A percentile compares a stretch with the other conserved stretches of the same genome.
Conservation (phyloP, 2,797 vertebrate genomes). For the Halcyon badia region DNA sequence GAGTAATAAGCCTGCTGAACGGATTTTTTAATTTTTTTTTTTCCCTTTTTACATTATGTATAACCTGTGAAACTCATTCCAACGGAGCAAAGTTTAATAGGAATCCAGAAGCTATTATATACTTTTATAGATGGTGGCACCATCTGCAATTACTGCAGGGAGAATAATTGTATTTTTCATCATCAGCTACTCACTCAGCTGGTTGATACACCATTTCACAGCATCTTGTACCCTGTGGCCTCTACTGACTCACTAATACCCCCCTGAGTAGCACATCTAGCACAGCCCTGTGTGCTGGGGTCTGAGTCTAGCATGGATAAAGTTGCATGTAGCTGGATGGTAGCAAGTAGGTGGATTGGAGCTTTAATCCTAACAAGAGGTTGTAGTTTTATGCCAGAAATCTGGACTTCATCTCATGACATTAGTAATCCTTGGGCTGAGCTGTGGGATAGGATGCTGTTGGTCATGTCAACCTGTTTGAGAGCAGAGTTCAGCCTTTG, state of each 20-base stretch:
- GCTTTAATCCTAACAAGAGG: background rate
- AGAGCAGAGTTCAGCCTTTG: background rate
- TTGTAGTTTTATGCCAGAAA: background rate
- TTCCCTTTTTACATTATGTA: background rate
- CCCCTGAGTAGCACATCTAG: background rate
- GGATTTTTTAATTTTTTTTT: background rate
- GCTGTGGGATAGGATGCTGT: background rate
- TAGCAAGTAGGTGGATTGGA: background rate
- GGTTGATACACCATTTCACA: background rate
- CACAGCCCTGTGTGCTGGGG: fast-evolving
- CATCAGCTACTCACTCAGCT: background rate
- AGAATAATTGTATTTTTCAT: background rate
- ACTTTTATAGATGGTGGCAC: background rate
- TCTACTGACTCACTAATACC: background rate
- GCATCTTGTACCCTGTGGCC: background rate
- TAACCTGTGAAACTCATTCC: background rate
- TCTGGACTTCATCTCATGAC: background rate
- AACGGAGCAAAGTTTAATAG: background rate
- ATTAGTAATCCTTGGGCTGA: background rate
- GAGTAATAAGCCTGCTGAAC: slow-evolving; percentile 1
- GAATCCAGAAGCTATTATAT: background rate
- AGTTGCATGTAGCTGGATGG: background rate
- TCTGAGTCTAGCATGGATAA: background rate
- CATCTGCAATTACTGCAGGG: background rate
- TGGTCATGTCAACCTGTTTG: fast-evolving